phyloP scores from a whole-genome alignment of 2,888 invertebrate genomes.

The Amblyjoppa proteus region DNA sequence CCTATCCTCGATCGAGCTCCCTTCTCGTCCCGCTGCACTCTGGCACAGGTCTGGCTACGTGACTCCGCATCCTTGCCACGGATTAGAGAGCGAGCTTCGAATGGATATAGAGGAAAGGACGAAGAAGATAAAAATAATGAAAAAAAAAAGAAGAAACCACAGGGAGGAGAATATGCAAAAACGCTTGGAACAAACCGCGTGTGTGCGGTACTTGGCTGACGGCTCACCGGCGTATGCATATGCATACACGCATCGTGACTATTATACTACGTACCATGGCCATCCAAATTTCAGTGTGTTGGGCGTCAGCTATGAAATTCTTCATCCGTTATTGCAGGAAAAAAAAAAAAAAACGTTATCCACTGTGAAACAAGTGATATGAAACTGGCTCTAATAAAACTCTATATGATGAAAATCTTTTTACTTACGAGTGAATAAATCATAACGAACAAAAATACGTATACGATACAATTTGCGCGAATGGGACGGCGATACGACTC shows the following conservation, averaged over 20 bases:
- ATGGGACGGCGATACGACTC: not conserved
- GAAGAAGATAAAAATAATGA: slow-evolving; percentile 32
- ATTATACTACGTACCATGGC: slow-evolving; percentile 23
- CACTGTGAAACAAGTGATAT: not conserved
- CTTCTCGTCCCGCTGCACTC: slow-evolving; percentile 1
- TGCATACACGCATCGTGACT: slow-evolving; percentile 34
- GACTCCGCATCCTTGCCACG: slow-evolving; percentile 54
- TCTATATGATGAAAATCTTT: not conserved
- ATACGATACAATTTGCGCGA: not conserved
- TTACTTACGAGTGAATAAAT: slow-evolving; percentile 10
- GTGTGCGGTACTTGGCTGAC: slow-evolving; percentile 4
- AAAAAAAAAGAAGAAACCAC: not conserved
- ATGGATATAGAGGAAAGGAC: slow-evolving; percentile 48
- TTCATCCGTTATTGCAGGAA: not conserved
- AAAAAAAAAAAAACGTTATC: not conserved
- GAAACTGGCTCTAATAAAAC: not conserved
- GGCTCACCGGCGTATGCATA: slow-evolving; percentile 23
- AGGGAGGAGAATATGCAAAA: slow-evolving; percentile 48
- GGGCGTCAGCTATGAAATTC: not conserved
- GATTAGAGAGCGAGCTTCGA: slow-evolving; percentile 53
- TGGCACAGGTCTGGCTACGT: slow-evolving; percentile 44
- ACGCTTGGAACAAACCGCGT: slow-evolving; percentile 36
- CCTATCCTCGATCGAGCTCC: not conserved
- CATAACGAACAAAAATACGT: not conserved
- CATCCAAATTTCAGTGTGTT: not conserved